Percentiles rank a stretch among this genome's conserved stretches.
Conservation (phyloP, 2,113 vertebrate genomes). For the Onychorhynchus coronatus region DNA sequence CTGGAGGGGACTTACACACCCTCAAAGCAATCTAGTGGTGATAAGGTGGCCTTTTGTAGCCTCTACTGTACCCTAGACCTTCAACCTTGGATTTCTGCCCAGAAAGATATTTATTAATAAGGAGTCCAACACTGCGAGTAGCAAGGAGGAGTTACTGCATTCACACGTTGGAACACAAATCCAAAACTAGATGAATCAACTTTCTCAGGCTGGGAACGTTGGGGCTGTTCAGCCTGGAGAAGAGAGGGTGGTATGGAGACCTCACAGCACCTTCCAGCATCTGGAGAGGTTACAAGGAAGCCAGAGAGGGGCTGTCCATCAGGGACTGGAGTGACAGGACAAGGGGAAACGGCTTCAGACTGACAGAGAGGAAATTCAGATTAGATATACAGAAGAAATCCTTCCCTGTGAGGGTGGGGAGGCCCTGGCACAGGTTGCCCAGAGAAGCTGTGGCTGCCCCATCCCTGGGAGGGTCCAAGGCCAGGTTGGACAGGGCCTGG, state of each 20-base stretch:
- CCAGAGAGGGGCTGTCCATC: background rate
- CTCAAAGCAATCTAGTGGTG: background rate
- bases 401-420: accelerated
- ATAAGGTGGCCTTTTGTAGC: background rate
- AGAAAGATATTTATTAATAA: background rate
- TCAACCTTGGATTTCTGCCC: background rate
- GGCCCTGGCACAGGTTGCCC: background rate
- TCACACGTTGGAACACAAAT: background rate
- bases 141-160: background rate
- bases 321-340: too few species aligned
- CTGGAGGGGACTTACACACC: background rate
- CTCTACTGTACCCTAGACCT: background rate
- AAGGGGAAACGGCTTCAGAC: background rate
- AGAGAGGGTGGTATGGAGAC: background rate
- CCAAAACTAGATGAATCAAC: background rate
- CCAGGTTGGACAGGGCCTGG: accelerated
- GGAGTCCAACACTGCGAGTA: background rate
- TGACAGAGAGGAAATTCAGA: background rate
- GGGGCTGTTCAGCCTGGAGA: background rate
- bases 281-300: background rate
- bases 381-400: background rate
- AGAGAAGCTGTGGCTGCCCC: background rate
- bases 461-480: background rate
- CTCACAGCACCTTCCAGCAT: background rate
- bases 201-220: background rate